These are phyloP conservation scores for Podabrus alpinus DNA, from an alignment of 2,888 invertebrate species.

Conservation along the genomic window DNA sequence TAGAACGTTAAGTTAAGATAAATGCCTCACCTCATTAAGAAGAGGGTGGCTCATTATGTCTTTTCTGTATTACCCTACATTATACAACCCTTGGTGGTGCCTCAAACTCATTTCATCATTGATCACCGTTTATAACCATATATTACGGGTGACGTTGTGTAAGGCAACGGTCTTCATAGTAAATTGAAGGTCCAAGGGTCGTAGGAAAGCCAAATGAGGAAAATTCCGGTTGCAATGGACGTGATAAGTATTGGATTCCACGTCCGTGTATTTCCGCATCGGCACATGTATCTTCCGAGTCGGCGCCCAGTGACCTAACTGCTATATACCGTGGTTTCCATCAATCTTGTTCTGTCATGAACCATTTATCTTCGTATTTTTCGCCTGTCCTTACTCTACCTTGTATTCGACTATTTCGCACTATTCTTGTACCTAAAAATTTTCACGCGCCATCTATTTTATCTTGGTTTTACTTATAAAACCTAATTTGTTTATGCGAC, in stretches of 20 bases:
- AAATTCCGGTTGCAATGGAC: constrained; percentile 42
- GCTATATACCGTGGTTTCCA: constrained; percentile 41
- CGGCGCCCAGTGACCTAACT: constrained; percentile 40
- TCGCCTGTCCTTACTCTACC: constrained; percentile 49
- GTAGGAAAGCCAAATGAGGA: constrained; percentile 32
- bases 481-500: background rate
- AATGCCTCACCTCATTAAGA: constrained; percentile 33
- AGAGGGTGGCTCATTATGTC: constrained; percentile 38
- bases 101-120: constrained; percentile 30
- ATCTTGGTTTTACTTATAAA: background rate
- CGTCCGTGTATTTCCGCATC: constrained; percentile 48
- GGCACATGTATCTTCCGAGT: constrained; percentile 51
- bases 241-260: constrained; percentile 47
- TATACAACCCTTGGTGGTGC: constrained; percentile 32
- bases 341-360: constrained; percentile 55
- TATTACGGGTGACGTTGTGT: constrained; percentile 30
- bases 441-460: constrained; percentile 19
- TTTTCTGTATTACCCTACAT: constrained; percentile 33
- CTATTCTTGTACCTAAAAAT: constrained; percentile 15
- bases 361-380: constrained; percentile 56
- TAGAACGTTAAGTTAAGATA: constrained; percentile 25
- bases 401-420: constrained; percentile 37
- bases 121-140: constrained; percentile 36
- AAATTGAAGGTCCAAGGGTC: constrained; percentile 26
- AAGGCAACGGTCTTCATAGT: constrained; percentile 30